Evolutionary conservation across 2,113 vertebrate genomes (phyloP), one percentile per base, ranked within the genome.

Genomic region (Regulus satrapa): DNA sequence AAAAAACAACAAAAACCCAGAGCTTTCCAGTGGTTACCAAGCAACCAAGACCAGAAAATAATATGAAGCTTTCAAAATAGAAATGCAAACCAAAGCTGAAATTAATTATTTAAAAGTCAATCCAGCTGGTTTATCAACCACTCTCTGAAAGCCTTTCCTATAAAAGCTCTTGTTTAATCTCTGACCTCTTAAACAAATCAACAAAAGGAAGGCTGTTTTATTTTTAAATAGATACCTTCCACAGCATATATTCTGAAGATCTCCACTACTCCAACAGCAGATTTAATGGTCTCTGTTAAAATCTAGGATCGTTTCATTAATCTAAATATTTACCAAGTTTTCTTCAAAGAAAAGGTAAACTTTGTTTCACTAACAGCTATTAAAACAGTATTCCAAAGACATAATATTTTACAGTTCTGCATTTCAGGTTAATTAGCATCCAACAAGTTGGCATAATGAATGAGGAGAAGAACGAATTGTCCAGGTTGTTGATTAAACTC

Each of bases 31-130:
- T 64, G 31, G 96, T 95, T 94, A 88, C 96, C 66, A 96, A 93
- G 96, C 95, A 97, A 97, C 94, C 85, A 91, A 61, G 81, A 89
- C 45, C 43, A 95, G 84, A 89, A 96, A 94, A 84, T 45, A 95
- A 58, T 72, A 75, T 1, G 36, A 85, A 89, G 81, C 90, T 95
- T 97, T 96, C 88, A 88, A 93, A 95, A 85, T 14, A 95, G 85
- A 95, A 93, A 79, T 77, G 85, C 54, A 96, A 95, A 88, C 75
- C 75, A 83, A 93, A 92, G 85, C 67, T 83, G 58, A 92, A 93
- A 97, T 95, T 83, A 95, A 96, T 97, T 94, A 95, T 95, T 97
- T 94, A 96, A 28, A 82, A 95, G 71, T 85, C 85, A 94, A 85
- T 90, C 85, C 91, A 92, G 90, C 46, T 77, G 58, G 78, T 92